Conservation (phyloP, 1,140 invertebrate species). For the Babylonia areolata region DNA sequence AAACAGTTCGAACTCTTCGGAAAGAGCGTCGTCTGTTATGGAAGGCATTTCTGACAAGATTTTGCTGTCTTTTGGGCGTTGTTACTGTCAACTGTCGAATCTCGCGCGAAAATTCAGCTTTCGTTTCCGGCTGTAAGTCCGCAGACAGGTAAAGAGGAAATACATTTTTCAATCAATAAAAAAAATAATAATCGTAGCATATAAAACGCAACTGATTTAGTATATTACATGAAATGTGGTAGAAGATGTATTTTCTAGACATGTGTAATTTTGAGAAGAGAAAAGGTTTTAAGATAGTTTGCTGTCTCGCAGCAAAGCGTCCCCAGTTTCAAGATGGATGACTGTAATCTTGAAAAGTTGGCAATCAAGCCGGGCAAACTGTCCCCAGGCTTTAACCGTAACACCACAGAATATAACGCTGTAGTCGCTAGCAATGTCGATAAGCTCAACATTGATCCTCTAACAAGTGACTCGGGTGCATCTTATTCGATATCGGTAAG, state of each 20-base stretch:
- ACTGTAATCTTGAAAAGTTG: slow-evolving; percentile 73
- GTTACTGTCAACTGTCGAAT: slow-evolving; percentile 10
- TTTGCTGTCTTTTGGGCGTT: background rate
- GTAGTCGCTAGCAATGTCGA: slow-evolving; percentile 68
- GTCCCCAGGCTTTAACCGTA: slow-evolving; percentile 65
- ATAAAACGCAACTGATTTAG: too few relatives aligned
- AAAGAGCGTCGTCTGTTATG: slow-evolving; percentile 49
- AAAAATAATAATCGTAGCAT: too few relatives aligned
- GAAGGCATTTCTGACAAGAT: slow-evolving; percentile 20
- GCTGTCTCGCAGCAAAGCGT: slow-evolving; percentile 55
- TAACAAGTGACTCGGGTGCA: slow-evolving; percentile 72
- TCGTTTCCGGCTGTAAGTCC: slow-evolving; percentile 7
- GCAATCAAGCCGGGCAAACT: slow-evolving; percentile 73
- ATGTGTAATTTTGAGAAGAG: background rate
- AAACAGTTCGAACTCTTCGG: slow-evolving; percentile 57
- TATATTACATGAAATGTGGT: too few relatives aligned
- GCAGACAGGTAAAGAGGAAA: background rate
- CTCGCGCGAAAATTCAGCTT: slow-evolving; percentile 10
- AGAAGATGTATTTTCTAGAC: background rate
- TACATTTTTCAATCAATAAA: background rate
- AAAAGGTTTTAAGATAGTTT: background rate
- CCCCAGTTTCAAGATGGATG: slow-evolving; percentile 78
- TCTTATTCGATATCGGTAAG: slow-evolving; percentile 71
- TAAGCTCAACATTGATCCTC: slow-evolving; percentile 68
- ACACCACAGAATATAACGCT: slow-evolving; percentile 66